Evolutionary conservation across 2,888 invertebrate species (phyloP).

Genomic region (Ornithoptera alexandrae): DNA sequence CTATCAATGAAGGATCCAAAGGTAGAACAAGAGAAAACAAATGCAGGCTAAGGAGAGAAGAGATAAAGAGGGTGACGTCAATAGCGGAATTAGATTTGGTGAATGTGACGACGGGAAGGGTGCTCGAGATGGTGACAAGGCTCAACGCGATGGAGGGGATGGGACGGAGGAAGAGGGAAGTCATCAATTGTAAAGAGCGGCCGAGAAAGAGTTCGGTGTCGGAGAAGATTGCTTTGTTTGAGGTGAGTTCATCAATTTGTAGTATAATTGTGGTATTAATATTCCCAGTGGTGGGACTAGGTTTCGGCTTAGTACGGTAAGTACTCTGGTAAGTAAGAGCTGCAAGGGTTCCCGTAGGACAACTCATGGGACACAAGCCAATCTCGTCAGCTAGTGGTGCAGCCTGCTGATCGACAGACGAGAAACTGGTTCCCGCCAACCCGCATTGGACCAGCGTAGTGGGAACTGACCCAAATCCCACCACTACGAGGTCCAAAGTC

Average conservation of each 20-base stretch:
- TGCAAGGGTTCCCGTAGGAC: no score
- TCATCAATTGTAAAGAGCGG: slow-evolving; percentile 49
- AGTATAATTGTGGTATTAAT: no score
- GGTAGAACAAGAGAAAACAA: not conserved
- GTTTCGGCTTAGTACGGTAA: no score
- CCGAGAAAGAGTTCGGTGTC: slow-evolving; percentile 55
- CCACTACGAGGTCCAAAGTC: no score
- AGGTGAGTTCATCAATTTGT: slow-evolving; percentile 45
- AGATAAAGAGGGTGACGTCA: slow-evolving; percentile 42
- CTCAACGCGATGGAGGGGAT: slow-evolving; percentile 50
- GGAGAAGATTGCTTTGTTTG: slow-evolving; percentile 64
- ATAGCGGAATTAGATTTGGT: slow-evolving; percentile 53
- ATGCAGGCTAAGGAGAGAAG: not conserved
- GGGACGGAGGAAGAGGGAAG: slow-evolving; percentile 33
- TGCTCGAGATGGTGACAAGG: slow-evolving; percentile 46
- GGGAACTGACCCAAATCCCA: no score
- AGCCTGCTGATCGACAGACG: no score
- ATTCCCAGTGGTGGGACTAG: no score
- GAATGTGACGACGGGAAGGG: slow-evolving; percentile 51
- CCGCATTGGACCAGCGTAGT: no score
- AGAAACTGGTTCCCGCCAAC: no score
- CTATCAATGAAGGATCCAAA: not conserved
- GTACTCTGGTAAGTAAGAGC: no score
- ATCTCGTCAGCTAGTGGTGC: no score
- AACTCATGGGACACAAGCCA: no score